Conservation (phyloP, 2,797 vertebrate species). For the Lemur catta region DNA sequence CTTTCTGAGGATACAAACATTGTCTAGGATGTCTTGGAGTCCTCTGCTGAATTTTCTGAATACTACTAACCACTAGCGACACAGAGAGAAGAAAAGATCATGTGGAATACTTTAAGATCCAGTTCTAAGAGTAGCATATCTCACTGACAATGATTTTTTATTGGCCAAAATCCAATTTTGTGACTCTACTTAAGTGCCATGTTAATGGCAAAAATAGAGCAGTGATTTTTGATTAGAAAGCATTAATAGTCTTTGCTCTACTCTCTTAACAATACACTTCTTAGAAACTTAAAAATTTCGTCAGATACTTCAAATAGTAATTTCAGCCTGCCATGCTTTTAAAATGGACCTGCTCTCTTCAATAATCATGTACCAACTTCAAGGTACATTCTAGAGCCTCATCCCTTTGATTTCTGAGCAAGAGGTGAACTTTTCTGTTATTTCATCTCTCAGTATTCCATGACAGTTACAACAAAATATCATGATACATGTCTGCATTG, state of each 20-base stretch:
- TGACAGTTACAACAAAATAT: neutral
- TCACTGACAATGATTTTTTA: neutral
- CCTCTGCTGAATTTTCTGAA: neutral
- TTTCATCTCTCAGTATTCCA: neutral
- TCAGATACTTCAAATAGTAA: neutral
- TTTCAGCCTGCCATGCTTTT: neutral
- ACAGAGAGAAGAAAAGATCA: neutral
- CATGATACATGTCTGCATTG: neutral
- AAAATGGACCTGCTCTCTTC: neutral
- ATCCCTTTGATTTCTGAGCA: neutral
- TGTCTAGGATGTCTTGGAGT: neutral
- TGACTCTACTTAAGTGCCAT: neutral
- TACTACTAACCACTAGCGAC: neutral
- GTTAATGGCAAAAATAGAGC: neutral
- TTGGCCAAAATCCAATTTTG: neutral
- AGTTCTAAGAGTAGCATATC: neutral
- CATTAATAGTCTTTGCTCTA: neutral
- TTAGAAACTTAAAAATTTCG: neutral
- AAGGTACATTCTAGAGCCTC: neutral
- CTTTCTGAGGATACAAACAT: neutral
- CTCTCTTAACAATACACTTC: neutral
- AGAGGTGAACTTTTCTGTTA: neutral
- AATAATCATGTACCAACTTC: neutral
- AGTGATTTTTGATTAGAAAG: neutral
- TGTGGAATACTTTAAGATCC: neutral